Evolutionary conservation across 2,888 invertebrate species (phyloP), one percentile per base, ranked within the genome.

Genomic region (Leptinotarsa rubiginosa): DNA sequence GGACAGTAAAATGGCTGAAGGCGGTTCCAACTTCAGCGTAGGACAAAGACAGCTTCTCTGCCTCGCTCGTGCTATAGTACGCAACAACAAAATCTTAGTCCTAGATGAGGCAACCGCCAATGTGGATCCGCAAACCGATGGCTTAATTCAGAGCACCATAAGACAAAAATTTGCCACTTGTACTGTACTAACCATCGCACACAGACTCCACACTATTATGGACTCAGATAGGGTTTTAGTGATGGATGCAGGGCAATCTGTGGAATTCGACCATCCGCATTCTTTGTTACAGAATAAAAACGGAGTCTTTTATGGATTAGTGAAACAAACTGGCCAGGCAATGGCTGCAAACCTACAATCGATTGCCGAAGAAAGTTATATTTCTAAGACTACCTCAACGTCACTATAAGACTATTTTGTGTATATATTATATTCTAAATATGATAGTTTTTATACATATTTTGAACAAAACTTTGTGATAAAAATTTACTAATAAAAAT

Each of bases 151-250:
- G 84, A 89, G 89, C 25, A 94, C 95, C 0, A 95, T 96, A 74
- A 89, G 94, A 76, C 89, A 89, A 68, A 94, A 94, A 85, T 96
- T 95, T 84, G 89, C 89, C 0, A 89, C 91, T 20, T 95, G 95
- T 85, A 95, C 95, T 0, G 95, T 96, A 49, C 89, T 96, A 50
- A 95, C 95, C 0, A 94, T 96, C 65, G 96, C 96, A 41, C 96
- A 96, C 87, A 90, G 96, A 62, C 90, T 96, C 7, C 92, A 96
- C 83, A 96, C 96, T 0, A 93, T 96, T 68, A 95, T 96, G 93
- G 95, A 96, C 87, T 94, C 94, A 0, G 94, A 95, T 88, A 91
- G 92, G 87, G 93, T 95, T 68, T 85, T 96, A 77, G 95, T 95
- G 13, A 92, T 96, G 91, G 93, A 95, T 84, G 92, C 93, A 31